Conservation (phyloP, 2,113 vertebrate genomes). For the Monopterus albus region DNA sequence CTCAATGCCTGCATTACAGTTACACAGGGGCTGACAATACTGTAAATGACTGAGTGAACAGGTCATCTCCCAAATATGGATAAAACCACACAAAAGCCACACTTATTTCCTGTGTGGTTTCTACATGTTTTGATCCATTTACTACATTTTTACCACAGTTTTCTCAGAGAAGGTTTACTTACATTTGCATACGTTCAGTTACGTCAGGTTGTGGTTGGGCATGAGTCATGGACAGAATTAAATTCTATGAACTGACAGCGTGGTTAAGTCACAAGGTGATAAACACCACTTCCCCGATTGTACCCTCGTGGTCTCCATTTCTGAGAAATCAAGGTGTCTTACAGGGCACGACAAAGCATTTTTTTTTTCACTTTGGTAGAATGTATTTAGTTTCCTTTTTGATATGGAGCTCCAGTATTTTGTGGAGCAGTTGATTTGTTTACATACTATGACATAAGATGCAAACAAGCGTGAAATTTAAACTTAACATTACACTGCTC, state of each 20-base stretch:
- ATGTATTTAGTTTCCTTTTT: background rate
- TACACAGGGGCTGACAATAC: background rate
- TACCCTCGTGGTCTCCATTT: constrained; percentile 37
- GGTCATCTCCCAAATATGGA: background rate
- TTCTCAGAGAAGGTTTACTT: constrained; percentile 11
- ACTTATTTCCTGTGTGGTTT: background rate
- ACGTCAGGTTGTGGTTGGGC: constrained; percentile 7
- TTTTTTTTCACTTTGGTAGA: background rate
- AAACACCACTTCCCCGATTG: constrained; percentile 52
- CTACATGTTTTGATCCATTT: background rate
- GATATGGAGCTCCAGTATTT: background rate
- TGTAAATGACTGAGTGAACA: no score
- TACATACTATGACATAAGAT: no score
- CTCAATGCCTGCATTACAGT: background rate
- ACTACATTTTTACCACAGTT: background rate
- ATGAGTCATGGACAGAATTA: constrained; percentile 8
- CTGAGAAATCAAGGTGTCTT: constrained; percentile 47
- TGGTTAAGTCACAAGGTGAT: background rate
- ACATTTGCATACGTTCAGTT: background rate
- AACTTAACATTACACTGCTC: no score
- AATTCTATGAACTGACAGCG: constrained; percentile 8
- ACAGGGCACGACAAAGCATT: background rate
- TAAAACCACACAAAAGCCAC: background rate
- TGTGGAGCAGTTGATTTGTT: no score
- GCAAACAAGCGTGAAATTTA: no score